Evolutionary conservation across 2,797 vertebrate genomes (phyloP), one percentile per base, ranked within the genome.

Genomic region (Mus spretus): DNA sequence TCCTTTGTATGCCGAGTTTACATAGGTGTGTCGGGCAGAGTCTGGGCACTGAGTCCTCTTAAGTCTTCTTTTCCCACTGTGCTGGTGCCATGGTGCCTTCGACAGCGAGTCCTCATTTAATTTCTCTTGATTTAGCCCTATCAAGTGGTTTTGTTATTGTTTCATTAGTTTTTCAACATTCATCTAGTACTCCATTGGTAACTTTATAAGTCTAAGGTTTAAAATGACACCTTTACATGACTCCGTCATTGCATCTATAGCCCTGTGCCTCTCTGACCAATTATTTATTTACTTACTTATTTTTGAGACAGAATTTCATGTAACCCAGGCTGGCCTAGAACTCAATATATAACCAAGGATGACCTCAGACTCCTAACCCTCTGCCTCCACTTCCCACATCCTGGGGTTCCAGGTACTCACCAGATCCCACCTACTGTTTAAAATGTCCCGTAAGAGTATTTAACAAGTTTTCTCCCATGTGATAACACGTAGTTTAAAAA

Each of bases 381-480:
- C 28, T 78, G 19, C 57, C 8, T 89, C 74, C 4, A 15, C 20
- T 40, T 65, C 44, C 20, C 44, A 79, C 22, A n/a, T 50, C 20
- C 57, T 37, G 44, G 44, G 20, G 19, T 90, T 63, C 15, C 31
- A 90, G 20, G 50, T 37, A n/a, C 19, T 26, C 4, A 17, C 20
- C 11, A 4, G 13, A 31, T 26, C 6, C 57, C 57, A 78, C n/a
- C 61, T 83, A 90, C 15, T 40, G 95, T 97, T 77, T 37, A 31
- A 93, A 90, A 81, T 61, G 20, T 81, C 22, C 53, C 77, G 15
- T 53, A 92, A 55, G 83, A 59, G 28, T 89, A 26, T 87, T 80
- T 96, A 53, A n/a, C 55, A 75, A 91, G 89, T 93, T 91, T n/a
- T 74, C 26, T 14, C 50, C 92, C 77, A 77, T 22, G 65, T 87